Base-by-base conservation (phyloP, 2,797 vertebrate genomes). In the Spinus pinus region DNA sequence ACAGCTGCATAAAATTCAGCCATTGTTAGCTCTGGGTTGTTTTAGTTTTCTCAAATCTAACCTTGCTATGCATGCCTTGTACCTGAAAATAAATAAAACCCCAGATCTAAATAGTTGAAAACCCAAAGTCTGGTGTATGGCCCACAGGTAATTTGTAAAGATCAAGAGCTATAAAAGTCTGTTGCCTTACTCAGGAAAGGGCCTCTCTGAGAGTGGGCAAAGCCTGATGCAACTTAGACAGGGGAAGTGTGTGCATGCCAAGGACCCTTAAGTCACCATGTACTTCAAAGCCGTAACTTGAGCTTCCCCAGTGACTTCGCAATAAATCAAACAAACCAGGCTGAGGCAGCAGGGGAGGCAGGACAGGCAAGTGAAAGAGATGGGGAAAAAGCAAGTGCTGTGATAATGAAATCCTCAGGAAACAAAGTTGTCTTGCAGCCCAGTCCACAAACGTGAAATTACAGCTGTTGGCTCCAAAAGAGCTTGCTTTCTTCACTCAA, bases 251-350 rank as follows among this genome's bases (percentile, higher is more conserved):
- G 88, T 96, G 90, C 96, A 95, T 94, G 97, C 98, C 97, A 98
- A 97, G 96, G 97, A 97, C 97, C 97, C 96, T 97, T 96, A 97
- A 97, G 97, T 98, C 88, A 81, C 94, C 96, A 83, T 82, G 66
- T 91, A 98, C 98, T 98, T 99, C 98, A 98, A 99, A 98, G 98
- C 94, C 95, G 95, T 97, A 98, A 98, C 97, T 94, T 95, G 97
- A 98, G 96, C 91, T 98, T 98, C 98, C 97, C 97, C 96, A 98
- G 97, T 92, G 97, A 97, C 97, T 97, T 97, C 4, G 53, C 96
- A 98, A 97, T 98, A 98, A 98, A 98, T 98, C 98, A 98, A 98
- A 98, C 95, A 98, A 98, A 98, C 97, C 97, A 96, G 95, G 64
- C 94, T 62, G 84, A 91, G 74, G 78, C 42, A 89, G 65, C 50